Conservation (phyloP, 2,888 invertebrate species). For the Diadromus collaris region DNA sequence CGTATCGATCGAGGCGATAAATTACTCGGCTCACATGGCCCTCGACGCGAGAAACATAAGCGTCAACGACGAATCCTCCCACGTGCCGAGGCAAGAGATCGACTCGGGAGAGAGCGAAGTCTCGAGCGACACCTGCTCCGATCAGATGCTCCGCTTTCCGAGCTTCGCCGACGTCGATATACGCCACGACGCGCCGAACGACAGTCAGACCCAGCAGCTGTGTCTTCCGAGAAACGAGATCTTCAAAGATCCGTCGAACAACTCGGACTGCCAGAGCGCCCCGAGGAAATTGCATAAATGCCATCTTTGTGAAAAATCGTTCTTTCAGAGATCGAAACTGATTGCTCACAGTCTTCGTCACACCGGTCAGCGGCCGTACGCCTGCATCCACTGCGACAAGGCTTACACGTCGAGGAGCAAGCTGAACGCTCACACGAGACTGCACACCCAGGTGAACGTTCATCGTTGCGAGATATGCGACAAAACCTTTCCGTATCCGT, state of each 20-base stretch:
- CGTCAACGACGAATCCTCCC: conserved; percentile 63
- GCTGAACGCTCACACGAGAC: conserved; percentile 75
- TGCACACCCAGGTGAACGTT: conserved; percentile 76
- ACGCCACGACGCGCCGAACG: not conserved
- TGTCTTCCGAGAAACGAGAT: conserved; percentile 43
- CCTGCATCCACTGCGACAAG: conserved; percentile 74
- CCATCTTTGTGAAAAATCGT: conserved; percentile 70
- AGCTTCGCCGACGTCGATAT: conserved; percentile 55
- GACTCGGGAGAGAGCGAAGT: conserved; percentile 58
- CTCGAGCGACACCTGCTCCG: conserved; percentile 56
- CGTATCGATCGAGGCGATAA: conserved; percentile 40
- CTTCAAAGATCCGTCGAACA: conserved; percentile 56
- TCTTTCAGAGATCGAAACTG: conserved; percentile 75
- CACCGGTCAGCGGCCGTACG: conserved; percentile 73
- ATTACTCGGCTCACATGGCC: conserved; percentile 59
- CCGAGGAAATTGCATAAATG: conserved; percentile 70
- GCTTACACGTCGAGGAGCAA: conserved; percentile 77
- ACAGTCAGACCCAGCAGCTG: not conserved
- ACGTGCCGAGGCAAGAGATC: conserved; percentile 38
- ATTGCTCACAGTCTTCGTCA: conserved; percentile 72
- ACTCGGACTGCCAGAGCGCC: conserved; percentile 19
- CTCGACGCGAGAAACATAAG: conserved; percentile 41
- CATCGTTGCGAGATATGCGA: conserved; percentile 77
- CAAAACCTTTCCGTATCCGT: conserved; percentile 78
- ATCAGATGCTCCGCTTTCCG: conserved; percentile 54